Evolutionary conservation across 2,888 invertebrate species (phyloP), one percentile per base, ranked within the genome.

Genomic region (Aricia artaxerxes): DNA sequence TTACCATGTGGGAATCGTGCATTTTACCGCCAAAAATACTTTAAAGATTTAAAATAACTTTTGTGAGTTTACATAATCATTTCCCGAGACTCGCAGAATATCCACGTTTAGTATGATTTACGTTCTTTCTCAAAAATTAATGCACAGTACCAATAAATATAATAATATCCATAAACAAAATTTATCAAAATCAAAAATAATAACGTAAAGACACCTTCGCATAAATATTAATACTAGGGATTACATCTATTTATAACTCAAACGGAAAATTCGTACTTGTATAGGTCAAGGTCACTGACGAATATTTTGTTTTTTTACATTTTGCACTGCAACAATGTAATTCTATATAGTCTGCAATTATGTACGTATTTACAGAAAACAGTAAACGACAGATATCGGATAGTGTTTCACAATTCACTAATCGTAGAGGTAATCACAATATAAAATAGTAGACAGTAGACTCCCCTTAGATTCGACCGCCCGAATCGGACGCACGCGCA

Each of bases 271-370:
- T 57, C 53, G 53, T 57, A 64, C 64, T 64, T 64, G 24, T 31
- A 64, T 64, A 64, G 64, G 64, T 64, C 64, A 64, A 64, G 64
- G 31, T 31, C 3, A 64, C 9, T 31, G 31, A 31, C 64, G 64
- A 9, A 31, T 31, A 61, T 61, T 24, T 61, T 61, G 9, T 31
- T 64, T 64, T 31, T 11, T 31, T 64, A 64, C 31, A 64, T 61
- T 61, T 61, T 61, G 31, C 64, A 64, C 9, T 64, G 64, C 31
- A 31, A 64, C 64, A 64, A 64, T 64, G 64, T 31, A 31, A 64
- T 64, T 64, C 11, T 64, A 64, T 31, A 64, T 24, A 64, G 11
- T 57, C 53, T 4, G 53, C 9, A 57, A 57, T 57, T 57, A 4
- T 57, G 31, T 11, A 64, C 11, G 3, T 64, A 31, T 64, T 64